phyloP scores from a whole-genome alignment of 2,797 vertebrate genomes.

The Gymnoscopelus braueri region DNA sequence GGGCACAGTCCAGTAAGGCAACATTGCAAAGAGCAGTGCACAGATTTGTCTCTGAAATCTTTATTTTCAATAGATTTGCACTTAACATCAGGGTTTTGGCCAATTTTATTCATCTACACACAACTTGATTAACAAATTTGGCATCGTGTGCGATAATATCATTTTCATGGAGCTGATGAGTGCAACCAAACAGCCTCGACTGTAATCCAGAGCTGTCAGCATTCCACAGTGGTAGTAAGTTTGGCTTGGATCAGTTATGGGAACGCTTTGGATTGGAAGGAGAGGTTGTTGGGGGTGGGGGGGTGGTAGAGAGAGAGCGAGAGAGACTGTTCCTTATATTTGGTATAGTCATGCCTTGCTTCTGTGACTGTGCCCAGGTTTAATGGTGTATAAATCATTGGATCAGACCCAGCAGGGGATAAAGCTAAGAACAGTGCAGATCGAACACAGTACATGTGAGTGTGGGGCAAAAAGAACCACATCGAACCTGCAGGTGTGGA shows the following conservation, averaged over 20 bases:
- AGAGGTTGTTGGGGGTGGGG: slow-evolving; percentile 50
- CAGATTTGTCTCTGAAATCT: slow-evolving; percentile 60
- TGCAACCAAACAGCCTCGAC: slow-evolving; percentile 50
- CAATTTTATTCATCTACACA: slow-evolving; percentile 61
- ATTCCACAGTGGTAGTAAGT: slow-evolving; percentile 65
- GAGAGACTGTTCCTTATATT: slow-evolving; percentile 68
- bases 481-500: slow-evolving; percentile 35
- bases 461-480: slow-evolving; percentile 27
- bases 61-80: slow-evolving; percentile 58
- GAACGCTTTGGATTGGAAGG: slow-evolving; percentile 66
- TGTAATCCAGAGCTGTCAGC: slow-evolving; percentile 71
- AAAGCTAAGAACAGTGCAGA: slow-evolving; percentile 75
- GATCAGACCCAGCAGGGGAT: slow-evolving; percentile 69
- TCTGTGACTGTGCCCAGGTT: slow-evolving; percentile 71
- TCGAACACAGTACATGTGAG: slow-evolving; percentile 58
- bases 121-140: slow-evolving; percentile 65
- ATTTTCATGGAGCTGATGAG: slow-evolving; percentile 53
- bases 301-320: slow-evolving; percentile 28
- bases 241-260: slow-evolving; percentile 67
- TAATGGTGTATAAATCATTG: slow-evolving; percentile 59
- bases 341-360: slow-evolving; percentile 76
- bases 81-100: slow-evolving; percentile 48
- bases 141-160: slow-evolving; percentile 63
- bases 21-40: slow-evolving; percentile 49
- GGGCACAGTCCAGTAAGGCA: slow-evolving; percentile 55